phyloP scores from a whole-genome alignment of 2,113 vertebrate species.

The Ptilorrhoa leucosticta region DNA sequence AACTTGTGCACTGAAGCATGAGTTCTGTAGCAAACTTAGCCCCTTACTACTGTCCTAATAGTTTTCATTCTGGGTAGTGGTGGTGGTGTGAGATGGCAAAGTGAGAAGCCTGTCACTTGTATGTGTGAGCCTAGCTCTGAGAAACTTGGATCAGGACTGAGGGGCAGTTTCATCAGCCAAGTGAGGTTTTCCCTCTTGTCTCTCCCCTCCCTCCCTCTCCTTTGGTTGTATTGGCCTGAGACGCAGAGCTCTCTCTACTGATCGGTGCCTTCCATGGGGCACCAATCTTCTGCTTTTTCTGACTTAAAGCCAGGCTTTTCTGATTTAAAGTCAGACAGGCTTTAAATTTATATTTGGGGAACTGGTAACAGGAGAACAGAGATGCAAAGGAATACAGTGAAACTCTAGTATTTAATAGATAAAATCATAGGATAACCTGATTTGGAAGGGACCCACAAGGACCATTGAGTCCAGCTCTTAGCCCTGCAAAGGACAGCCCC shows the following conservation, averaged over 20 bases:
- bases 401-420: neutral
- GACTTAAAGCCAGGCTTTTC: neutral
- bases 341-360: neutral
- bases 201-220: neutral
- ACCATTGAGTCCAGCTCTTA: neutral
- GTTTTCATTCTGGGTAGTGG: neutral
- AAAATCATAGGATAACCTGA: neutral
- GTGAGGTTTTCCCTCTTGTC: neutral
- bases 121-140: neutral
- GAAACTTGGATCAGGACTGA: neutral
- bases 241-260: neutral
- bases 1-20: neutral
- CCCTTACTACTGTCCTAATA: neutral
- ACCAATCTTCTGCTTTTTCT: neutral
- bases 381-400: neutral
- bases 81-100: neutral
- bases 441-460: neutral
- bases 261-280: fast-evolving
- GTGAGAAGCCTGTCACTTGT: neutral
- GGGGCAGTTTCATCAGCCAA: neutral
- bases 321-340: neutral
- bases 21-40: neutral
- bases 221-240: neutral
- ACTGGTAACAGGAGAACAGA: neutral
- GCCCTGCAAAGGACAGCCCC: neutral